Base-by-base conservation (phyloP, 2,888 invertebrate genomes). In the Rhingia campestris region DNA sequence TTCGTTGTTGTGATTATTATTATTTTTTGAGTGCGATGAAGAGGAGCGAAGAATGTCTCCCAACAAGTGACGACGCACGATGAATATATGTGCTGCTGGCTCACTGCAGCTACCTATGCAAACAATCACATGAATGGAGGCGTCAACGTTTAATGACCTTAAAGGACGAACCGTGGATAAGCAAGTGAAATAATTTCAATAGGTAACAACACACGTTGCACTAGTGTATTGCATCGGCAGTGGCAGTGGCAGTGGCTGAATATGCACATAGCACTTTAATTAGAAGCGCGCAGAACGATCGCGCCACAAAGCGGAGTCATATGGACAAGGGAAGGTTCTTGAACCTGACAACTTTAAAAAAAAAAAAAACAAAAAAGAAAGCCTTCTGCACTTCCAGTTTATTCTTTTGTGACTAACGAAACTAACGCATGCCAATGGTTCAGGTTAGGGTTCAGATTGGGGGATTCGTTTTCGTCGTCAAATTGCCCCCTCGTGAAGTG, bases 91-190 rank as follows among this genome's bases (percentile, higher is more conserved):
- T 77, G 72, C 49, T 77, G 66, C 70, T 69, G 63, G 64, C 51
- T 70, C 69, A 41, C 39, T 63, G 73, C 49, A 12, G 14, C 72
- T 77, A 73, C 82, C 82, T 67, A 64, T 69, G 82, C 79, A 79
- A 79, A 82, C 79, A 82, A 79, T 79, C 73, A 74, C 79, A 64
- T 69, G 82, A 85, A 76, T 85, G 86, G 74, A 74, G 81, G 86
- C 77, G 81, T 81, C 81, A 86, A 87, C 87, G 88, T 88, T 88
- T 87, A 89, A 90, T 89, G 89, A 89, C 90, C 89, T 89, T 89
- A 88, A 89, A 89, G 89, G 89, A 90, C 90, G 89, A 86, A 87
- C 86, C 86, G 82, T 82, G 73, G 79, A 74, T 79, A 79, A 79
- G 82, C 63, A 82, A 82, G 73, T 79, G 73, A 82, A 82, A 82